A percentile compares a stretch with the other conserved stretches of the same genome.
phyloP scores from a whole-genome alignment of 2,888 invertebrate species.

The Acleris holmiana region DNA sequence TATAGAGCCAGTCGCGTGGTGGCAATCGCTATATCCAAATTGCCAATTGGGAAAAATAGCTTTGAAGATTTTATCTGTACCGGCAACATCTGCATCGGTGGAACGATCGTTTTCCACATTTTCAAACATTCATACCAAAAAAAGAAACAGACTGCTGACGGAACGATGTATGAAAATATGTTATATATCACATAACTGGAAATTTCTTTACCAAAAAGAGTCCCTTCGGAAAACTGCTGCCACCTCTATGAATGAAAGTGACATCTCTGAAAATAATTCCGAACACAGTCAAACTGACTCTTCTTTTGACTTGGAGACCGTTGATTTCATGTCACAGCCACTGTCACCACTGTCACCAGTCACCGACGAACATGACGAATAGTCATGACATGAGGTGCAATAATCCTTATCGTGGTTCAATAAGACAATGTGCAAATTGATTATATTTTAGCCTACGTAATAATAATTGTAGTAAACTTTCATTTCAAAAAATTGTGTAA shows the following conservation, averaged over 20 bases:
- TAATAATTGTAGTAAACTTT: too few relatives aligned
- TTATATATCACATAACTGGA: conserved; percentile 1
- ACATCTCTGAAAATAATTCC: neutral
- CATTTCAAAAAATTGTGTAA: too few relatives aligned
- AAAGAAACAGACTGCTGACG: neutral
- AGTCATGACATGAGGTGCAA: too few relatives aligned
- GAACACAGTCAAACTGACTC: neutral
- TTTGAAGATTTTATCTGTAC: neutral
- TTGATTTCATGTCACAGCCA: neutral
- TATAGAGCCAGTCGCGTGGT: neutral
- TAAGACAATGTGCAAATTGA: too few relatives aligned
- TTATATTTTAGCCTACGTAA: too few relatives aligned
- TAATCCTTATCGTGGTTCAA: too few relatives aligned
- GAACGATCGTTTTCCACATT: conserved; percentile 3
- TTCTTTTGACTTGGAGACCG: neutral
- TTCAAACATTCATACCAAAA: neutral
- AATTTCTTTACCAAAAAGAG: neutral
- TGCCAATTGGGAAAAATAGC: neutral
- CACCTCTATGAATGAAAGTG: neutral
- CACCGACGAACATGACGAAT: too few relatives aligned
- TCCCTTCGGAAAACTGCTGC: neutral
- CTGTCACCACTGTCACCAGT: too few relatives aligned
- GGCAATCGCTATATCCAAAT: conserved; percentile 1
- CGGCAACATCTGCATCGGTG: neutral
- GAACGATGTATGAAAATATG: conserved; percentile 3